Percentiles rank a stretch among this genome's conserved stretches.
Evolutionary conservation across 2,888 invertebrate genomes (phyloP).

Genomic region (Plebejus argus): DNA sequence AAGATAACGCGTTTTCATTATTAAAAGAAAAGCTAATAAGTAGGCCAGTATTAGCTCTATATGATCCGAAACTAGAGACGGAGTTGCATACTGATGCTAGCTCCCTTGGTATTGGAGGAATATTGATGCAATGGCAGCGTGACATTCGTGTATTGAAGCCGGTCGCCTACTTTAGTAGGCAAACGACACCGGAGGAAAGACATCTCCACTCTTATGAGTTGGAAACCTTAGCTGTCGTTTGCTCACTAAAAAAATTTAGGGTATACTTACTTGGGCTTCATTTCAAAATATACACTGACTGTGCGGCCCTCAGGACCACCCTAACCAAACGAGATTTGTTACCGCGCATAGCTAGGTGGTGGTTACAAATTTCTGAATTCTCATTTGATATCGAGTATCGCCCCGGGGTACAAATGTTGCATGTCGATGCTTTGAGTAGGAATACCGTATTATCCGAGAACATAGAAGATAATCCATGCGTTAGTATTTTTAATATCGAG

Average conservation of each 20-base stretch:
- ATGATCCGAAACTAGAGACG: conserved; percentile 26
- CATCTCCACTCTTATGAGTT: conserved; percentile 34
- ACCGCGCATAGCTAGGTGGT: too few species aligned
- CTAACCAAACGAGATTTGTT: too few species aligned
- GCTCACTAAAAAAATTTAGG: conserved; percentile 25
- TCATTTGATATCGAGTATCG: conserved; percentile 40
- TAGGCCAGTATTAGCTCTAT: conserved; percentile 48
- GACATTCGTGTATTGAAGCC: too few species aligned
- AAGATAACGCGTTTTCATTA: conserved; percentile 36
- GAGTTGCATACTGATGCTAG: too few species aligned
- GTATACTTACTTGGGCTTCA: conserved; percentile 4
- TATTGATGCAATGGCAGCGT: background rate
- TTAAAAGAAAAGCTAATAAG: conserved; percentile 38
- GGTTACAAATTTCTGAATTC: conserved; percentile 39
- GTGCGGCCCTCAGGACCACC: too few species aligned
- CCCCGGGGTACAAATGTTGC: conserved; percentile 39
- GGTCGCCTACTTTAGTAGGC: background rate
- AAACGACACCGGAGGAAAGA: conserved; percentile 35
- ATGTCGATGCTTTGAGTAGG: conserved; percentile 41
- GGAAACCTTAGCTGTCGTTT: conserved; percentile 30
- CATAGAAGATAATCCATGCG: conserved; percentile 16
- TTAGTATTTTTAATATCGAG: conserved; percentile 15
- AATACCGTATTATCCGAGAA: conserved; percentile 21
- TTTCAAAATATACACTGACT: too few species aligned
- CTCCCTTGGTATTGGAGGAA: too few species aligned